Percentiles rank a stretch among this genome's conserved stretches.
Conservation (phyloP, 2,797 vertebrate species). For the Thamnophis elegans region DNA sequence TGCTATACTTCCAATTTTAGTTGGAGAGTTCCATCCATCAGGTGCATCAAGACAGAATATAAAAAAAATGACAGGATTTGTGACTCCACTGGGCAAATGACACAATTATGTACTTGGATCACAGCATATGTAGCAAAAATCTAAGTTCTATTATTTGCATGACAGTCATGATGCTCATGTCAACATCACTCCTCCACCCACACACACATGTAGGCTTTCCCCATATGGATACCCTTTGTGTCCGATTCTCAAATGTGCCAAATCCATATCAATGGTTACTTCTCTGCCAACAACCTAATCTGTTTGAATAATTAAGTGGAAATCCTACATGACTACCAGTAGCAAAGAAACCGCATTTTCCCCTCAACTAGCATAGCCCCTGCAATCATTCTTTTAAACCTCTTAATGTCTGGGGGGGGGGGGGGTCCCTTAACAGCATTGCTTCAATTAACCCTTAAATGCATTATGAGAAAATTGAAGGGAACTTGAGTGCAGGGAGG, state of each 20-base stretch:
- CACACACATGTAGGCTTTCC: neutral
- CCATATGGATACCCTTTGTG: neutral
- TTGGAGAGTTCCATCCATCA: neutral
- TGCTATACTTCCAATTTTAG: neutral
- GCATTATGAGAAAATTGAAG: neutral
- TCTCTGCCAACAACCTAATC: neutral
- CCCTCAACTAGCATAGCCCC: neutral
- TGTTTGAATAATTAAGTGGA: neutral
- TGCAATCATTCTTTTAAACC: neutral
- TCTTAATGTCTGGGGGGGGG: neutral
- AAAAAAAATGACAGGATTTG: neutral
- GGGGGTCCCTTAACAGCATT: neutral
- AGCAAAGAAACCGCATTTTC: neutral
- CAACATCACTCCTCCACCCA: neutral
- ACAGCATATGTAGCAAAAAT: neutral
- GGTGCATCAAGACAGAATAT: neutral
- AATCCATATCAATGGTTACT: neutral
- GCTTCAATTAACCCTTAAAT: neutral
- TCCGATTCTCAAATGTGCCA: neutral
- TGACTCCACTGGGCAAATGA: neutral
- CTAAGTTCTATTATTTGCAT: neutral
- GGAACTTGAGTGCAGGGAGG: neutral
- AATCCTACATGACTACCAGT: neutral
- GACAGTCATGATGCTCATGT: neutral
- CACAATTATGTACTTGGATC: neutral